Conservation (phyloP, 2,888 invertebrate species). For the Andrena trimmerana region DNA sequence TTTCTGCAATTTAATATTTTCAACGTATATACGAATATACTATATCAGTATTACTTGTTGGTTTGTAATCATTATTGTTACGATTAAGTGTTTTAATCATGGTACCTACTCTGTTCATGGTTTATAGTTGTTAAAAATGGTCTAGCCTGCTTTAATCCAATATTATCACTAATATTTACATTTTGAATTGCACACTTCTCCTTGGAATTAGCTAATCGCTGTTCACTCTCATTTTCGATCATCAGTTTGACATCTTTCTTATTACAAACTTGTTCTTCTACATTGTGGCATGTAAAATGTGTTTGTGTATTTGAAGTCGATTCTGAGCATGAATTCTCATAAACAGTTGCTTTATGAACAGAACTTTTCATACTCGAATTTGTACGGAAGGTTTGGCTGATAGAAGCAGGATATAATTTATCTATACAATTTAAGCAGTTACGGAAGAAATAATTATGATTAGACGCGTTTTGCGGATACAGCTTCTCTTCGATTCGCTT, state of each 20-base stretch:
- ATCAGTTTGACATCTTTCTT: background rate
- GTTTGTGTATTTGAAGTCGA: constrained; percentile 12
- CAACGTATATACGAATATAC: constrained; percentile 61
- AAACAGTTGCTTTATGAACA: background rate
- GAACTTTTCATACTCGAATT: constrained; percentile 37
- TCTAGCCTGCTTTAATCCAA: background rate
- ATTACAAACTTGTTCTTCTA: constrained; percentile 11
- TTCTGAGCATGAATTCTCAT: constrained; percentile 35
- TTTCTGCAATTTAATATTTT: constrained; percentile 71
- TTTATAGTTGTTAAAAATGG: constrained; percentile 19
- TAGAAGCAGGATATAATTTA: constrained; percentile 37
- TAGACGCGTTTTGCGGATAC: constrained; percentile 76
- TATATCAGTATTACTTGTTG: background rate
- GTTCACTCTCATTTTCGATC: constrained; percentile 6
- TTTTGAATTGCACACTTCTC: background rate
- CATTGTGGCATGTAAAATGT: constrained; percentile 17
- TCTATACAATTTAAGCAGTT: constrained; percentile 59
- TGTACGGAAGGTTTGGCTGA: constrained; percentile 26
- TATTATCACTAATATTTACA: constrained; percentile 4
- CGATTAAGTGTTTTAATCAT: constrained; percentile 23
- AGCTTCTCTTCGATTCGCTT: constrained; percentile 82
- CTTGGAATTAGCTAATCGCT: background rate
- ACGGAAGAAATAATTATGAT: constrained; percentile 75
- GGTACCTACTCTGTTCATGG: constrained; percentile 45
- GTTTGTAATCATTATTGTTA: background rate